Evolutionary conservation across 2,888 invertebrate species (phyloP).

Genomic region (Stenolophus ochropezus): DNA sequence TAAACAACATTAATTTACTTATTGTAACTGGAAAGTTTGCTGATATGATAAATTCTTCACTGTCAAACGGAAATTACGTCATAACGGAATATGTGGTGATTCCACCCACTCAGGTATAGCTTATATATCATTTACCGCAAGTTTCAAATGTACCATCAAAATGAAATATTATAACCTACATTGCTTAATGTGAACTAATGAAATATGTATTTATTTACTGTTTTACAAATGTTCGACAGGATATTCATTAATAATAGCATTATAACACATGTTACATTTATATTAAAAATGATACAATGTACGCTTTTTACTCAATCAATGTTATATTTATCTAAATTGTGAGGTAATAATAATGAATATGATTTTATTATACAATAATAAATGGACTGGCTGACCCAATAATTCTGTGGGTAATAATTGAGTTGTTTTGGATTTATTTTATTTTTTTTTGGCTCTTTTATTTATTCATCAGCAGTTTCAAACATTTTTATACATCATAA

Average conservation of each 20-base stretch:
- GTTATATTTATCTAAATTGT: background rate
- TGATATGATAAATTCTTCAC: too few species aligned
- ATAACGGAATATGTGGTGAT: too few species aligned
- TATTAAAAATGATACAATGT: background rate
- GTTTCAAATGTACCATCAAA: background rate
- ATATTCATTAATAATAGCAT: background rate
- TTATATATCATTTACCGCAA: background rate
- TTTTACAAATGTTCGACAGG: background rate
- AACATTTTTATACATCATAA: too few species aligned
- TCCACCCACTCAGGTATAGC: background rate
- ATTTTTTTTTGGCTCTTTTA: too few species aligned
- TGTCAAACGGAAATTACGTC: background rate
- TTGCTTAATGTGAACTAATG: background rate
- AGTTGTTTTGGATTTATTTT: too few species aligned
- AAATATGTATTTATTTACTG: background rate
- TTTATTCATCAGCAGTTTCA: too few species aligned
- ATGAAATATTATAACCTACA: background rate
- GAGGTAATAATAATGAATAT: background rate
- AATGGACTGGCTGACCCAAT: too few species aligned
- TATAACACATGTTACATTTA: background rate
- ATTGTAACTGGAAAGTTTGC: too few species aligned
- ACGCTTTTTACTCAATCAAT: background rate
- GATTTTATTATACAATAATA: too few species aligned
- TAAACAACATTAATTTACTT: too few species aligned
- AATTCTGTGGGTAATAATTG: too few species aligned